Conservation (phyloP, 2,797 vertebrate species). For the Pyrocephalus nanus region DNA sequence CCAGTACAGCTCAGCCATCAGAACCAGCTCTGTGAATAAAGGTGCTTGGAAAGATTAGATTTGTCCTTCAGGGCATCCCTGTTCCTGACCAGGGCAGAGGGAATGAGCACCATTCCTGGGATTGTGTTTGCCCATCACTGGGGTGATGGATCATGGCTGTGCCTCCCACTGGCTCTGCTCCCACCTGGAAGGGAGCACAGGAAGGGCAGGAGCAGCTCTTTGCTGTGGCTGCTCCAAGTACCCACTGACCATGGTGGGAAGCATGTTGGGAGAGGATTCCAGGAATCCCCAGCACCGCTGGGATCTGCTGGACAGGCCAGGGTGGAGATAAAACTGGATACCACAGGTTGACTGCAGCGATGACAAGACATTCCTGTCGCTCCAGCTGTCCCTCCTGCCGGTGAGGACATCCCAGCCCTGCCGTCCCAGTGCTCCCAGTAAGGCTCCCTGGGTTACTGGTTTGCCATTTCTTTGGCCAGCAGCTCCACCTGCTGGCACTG, state of each 20-base stretch:
- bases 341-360: not conserved
- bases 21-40: not conserved
- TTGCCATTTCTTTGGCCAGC: not conserved
- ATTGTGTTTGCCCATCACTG: not conserved
- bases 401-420: rapidly evolving
- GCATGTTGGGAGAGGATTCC: not conserved
- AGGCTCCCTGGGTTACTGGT: not conserved
- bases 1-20: not conserved
- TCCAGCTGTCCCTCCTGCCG: not conserved
- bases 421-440: not conserved
- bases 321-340: not conserved
- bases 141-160: not conserved
- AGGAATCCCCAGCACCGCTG: not conserved
- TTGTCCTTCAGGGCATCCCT: not conserved
- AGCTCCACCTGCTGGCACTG: slow-evolving; percentile 59
- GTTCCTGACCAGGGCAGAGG: not conserved
- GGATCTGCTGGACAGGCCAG: not conserved
- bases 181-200: not conserved
- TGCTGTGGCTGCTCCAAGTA: not conserved
- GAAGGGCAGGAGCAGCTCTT: not conserved
- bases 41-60: not conserved
- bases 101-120: not conserved
- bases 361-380: not conserved
- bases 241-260: rapidly evolving
- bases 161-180: not conserved